Base-by-base conservation (phyloP, 2,113 vertebrate species). In the Aptenodytes patagonicus region DNA sequence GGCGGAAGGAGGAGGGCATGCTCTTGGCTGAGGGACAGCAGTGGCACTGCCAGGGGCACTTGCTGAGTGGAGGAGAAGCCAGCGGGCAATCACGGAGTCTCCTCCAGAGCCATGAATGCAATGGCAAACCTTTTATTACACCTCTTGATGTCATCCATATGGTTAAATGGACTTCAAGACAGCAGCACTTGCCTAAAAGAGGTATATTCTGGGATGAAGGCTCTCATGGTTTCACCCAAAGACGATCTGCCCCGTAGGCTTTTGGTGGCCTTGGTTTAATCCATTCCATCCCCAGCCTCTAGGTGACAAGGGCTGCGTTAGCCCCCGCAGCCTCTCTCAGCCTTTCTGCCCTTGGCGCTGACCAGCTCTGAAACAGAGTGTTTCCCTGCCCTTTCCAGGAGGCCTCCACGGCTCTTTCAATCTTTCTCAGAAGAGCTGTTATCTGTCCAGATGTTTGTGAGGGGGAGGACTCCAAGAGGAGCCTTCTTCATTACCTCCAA, bases 371-470 rank as follows among this genome's bases (percentile, higher is more conserved):
- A 90, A 83, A 36, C 6, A 1, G 34, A 66, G 4, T 3, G 2
- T 81, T 96, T 93, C 60, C 75, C 75, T 93, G 84, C 61, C 68
- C 62, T 79, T 94, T 78, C 66, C 66, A 93, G 58, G 55, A 90
- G 69, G 42, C 61, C 71, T 92, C 57, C n/a, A 44, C 0, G 0
- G 36, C 51, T 83, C 83, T 79, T 82, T 71, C 83, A 86, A 14
- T 38, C 76, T 92, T 91, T 91, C 91, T 92, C 47, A 2, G 80
- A 93, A 92, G 70, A 64, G 46, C 40, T 83, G 62, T 93, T 97
- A 94, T 96, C 96, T 87, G 73, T 76, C 94, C 96, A 95, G 94
- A 94, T 97, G 93, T 93, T 97, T 71, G n/a, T 0, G 7, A 95
- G 81, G 64, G 95, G 97, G 97, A 97, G 96, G 91, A 96, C 68